A percentile compares a stretch with the other conserved stretches of the same genome.
Evolutionary conservation across 1,140 invertebrate species (phyloP).

Genomic region (Brachionus sp.): DNA sequence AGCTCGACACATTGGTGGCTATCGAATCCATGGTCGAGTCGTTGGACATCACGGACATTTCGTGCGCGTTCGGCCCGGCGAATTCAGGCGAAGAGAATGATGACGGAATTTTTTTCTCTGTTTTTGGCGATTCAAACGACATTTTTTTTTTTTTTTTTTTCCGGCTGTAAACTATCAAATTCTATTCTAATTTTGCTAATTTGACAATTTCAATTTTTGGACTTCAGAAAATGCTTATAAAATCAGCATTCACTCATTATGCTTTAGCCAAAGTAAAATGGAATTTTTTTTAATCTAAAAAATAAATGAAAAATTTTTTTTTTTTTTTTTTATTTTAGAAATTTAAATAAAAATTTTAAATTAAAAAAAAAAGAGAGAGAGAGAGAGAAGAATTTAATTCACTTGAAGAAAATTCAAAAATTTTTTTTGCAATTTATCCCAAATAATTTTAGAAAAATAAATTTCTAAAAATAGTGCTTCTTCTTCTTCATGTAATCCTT

Average conservation of each 20-base stretch:
- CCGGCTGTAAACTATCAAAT: too few species aligned
- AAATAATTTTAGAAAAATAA: too few species aligned
- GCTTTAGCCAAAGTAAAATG: not conserved
- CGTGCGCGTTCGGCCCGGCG: not conserved
- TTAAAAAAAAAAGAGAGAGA: too few species aligned
- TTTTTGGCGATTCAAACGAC: not conserved
- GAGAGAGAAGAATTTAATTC: too few species aligned
- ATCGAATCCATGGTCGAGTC: constrained; percentile 32
- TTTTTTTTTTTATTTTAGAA: too few species aligned
- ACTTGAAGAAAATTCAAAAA: too few species aligned
- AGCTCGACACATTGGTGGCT: not conserved
- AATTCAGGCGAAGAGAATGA: constrained; percentile 41
- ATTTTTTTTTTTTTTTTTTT: not conserved
- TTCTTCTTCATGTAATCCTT: not conserved
- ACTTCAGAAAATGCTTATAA: not conserved
- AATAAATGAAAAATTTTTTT: not conserved
- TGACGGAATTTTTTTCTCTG: not conserved
- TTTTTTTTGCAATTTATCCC: too few species aligned
- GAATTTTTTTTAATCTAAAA: not conserved
- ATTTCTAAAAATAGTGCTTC: not conserved
- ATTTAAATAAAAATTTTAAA: not conserved
- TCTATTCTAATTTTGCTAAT: not conserved
- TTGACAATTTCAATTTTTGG: not conserved
- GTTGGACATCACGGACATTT: not conserved
- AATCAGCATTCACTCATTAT: not conserved